These are phyloP conservation scores for Acanthosepion lycidas DNA, from an alignment of 2,888 invertebrate genomes.

Conservation along the genomic window DNA sequence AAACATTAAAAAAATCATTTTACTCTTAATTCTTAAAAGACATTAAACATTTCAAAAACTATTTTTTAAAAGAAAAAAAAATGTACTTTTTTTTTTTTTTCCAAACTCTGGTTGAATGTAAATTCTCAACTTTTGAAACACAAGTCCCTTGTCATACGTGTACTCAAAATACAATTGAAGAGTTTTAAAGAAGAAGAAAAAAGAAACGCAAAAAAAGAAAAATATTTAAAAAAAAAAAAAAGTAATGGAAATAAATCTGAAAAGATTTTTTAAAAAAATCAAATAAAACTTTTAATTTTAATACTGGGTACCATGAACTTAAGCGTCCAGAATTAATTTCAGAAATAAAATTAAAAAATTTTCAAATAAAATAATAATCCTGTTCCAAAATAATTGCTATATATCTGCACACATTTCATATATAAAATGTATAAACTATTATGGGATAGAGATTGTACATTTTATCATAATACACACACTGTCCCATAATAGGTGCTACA, in stretches of 20 bases:
- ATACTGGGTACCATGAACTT: too few species aligned
- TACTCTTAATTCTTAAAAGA: neutral
- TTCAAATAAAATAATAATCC: too few species aligned
- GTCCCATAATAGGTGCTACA: too few species aligned
- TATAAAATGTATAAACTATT: too few species aligned
- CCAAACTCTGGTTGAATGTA: neutral
- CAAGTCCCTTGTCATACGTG: constrained; percentile 45
- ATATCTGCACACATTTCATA: too few species aligned
- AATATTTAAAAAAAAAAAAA: neutral
- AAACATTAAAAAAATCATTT: neutral
- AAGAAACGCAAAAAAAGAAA: neutral
- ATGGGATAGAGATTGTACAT: too few species aligned
- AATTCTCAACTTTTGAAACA: constrained; percentile 38
- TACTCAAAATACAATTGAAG: neutral
- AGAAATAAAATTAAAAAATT: too few species aligned
- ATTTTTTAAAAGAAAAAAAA: neutral
- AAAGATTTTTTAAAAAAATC: neutral
- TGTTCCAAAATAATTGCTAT: too few species aligned
- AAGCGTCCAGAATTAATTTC: too few species aligned
- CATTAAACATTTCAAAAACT: neutral
- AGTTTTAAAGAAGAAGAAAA: neutral
- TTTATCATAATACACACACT: too few species aligned
- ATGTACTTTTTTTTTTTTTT: neutral
- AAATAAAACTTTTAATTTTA: neutral
- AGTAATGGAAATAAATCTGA: neutral